Conservation (phyloP, 2,888 invertebrate species). For the Cyrtodaria siliqua region DNA sequence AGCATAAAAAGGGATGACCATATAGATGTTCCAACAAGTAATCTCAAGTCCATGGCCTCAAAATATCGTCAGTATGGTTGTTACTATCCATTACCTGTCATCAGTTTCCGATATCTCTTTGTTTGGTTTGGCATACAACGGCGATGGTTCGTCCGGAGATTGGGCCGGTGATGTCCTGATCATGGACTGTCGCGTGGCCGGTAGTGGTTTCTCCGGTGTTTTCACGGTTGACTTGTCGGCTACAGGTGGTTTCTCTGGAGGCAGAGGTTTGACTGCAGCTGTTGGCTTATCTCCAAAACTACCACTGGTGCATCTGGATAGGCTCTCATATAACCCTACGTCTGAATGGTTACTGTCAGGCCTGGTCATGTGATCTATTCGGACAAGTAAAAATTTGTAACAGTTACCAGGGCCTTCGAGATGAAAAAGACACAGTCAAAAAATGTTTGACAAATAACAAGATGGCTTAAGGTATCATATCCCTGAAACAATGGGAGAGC, state of each 20-base stretch:
- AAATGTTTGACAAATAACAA: too few species aligned
- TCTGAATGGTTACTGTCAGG: background rate
- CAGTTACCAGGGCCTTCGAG: too few species aligned
- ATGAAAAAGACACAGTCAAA: too few species aligned
- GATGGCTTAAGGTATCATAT: too few species aligned
- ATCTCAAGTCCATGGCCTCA: too few species aligned
- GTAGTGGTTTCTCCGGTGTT: slow-evolving; percentile 20
- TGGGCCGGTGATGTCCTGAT: slow-evolving; percentile 1
- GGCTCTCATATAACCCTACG: background rate
- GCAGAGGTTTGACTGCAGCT: slow-evolving; percentile 47
- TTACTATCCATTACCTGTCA: slow-evolving; percentile 6
- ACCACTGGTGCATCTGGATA: slow-evolving; percentile 30
- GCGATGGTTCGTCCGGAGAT: slow-evolving; percentile 7
- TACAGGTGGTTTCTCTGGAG: slow-evolving; percentile 37
- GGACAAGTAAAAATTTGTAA: background rate
- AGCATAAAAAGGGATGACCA: too few species aligned
- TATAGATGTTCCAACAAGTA: too few species aligned
- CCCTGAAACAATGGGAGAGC: too few species aligned
- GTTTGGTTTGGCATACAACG: slow-evolving; percentile 34
- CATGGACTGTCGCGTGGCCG: slow-evolving; percentile 20
- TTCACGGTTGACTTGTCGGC: slow-evolving; percentile 16
- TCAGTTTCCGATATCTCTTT: slow-evolving; percentile 18
- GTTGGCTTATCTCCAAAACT: slow-evolving; percentile 35
- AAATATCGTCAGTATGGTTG: too few species aligned
- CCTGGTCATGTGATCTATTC: slow-evolving; percentile 27